Percentiles rank a stretch among this genome's conserved stretches.
phyloP scores from a whole-genome alignment of 2,888 invertebrate genomes.

The Ectemnius continuus region DNA sequence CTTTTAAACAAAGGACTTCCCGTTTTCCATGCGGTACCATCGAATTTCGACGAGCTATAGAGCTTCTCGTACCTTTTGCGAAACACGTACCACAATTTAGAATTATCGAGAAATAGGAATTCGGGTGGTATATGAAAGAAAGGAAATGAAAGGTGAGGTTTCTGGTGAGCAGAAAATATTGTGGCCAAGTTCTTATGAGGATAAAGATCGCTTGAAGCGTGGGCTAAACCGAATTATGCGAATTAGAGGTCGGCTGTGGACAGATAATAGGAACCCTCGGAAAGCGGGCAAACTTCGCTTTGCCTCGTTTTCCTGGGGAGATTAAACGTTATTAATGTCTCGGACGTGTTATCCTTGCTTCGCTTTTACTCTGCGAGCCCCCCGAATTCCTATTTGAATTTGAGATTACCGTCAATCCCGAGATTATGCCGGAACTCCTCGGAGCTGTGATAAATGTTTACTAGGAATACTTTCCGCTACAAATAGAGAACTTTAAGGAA shows the following conservation, averaged over 20 bases:
- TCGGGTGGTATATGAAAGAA: too few species aligned
- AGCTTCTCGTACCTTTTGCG: too few species aligned
- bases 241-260: constrained; percentile 47
- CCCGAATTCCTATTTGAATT: constrained; percentile 9
- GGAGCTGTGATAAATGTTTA: background rate
- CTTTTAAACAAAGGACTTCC: too few species aligned
- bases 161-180: constrained; percentile 15
- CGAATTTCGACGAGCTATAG: too few species aligned
- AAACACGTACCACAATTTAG: too few species aligned
- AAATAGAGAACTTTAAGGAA: too few species aligned
- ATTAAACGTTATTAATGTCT: constrained; percentile 55
- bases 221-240: constrained; percentile 60
- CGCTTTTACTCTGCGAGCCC: background rate
- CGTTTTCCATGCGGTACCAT: too few species aligned
- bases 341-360: constrained; percentile 5
- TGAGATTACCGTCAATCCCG: background rate
- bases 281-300: constrained; percentile 23
- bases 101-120: too few species aligned
- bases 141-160: too few species aligned
- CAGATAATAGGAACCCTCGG: constrained; percentile 41
- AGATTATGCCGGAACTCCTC: constrained; percentile 4
- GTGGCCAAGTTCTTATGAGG: constrained; percentile 55
- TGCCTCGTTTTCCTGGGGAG: constrained; percentile 31
- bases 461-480: background rate
- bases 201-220: constrained; percentile 56